Conservation (phyloP, 2,888 invertebrate species). For the Rhaphigaster nebulosa region DNA sequence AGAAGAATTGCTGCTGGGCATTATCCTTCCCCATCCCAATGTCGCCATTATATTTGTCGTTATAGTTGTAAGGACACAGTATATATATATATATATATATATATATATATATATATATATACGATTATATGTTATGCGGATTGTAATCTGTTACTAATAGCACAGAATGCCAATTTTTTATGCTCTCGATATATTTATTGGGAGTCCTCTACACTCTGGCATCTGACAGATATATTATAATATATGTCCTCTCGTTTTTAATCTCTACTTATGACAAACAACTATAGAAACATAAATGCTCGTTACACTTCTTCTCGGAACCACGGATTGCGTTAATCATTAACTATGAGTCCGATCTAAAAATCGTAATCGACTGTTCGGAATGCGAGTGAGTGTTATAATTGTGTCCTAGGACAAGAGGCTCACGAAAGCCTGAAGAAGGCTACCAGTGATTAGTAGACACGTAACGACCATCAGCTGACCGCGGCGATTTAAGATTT, state of each 20-base stretch:
- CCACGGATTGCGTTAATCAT: background rate
- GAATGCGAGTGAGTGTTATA: background rate
- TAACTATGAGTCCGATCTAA: background rate
- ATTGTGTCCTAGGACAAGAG: background rate
- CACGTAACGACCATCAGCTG: background rate
- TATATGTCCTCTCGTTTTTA: background rate
- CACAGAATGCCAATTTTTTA: too few species aligned
- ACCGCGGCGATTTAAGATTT: constrained; percentile 46
- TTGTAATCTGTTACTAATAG: too few species aligned
- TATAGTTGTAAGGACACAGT: too few species aligned
- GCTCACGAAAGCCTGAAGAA: background rate
- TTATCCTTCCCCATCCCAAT: too few species aligned
- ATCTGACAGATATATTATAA: background rate
- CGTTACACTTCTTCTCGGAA: background rate
- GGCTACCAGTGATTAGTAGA: background rate
- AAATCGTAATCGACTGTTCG: background rate
- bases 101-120: too few species aligned
- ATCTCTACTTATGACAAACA: background rate
- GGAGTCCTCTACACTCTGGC: too few species aligned
- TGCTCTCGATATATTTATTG: too few species aligned
- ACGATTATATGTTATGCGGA: too few species aligned
- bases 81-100: too few species aligned
- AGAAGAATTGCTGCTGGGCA: too few species aligned
- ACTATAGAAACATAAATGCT: background rate
- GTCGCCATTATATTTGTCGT: too few species aligned